These are phyloP conservation scores for Tychaedon coryphoeus DNA, from an alignment of 2,113 vertebrate species.

Conservation along the genomic window DNA sequence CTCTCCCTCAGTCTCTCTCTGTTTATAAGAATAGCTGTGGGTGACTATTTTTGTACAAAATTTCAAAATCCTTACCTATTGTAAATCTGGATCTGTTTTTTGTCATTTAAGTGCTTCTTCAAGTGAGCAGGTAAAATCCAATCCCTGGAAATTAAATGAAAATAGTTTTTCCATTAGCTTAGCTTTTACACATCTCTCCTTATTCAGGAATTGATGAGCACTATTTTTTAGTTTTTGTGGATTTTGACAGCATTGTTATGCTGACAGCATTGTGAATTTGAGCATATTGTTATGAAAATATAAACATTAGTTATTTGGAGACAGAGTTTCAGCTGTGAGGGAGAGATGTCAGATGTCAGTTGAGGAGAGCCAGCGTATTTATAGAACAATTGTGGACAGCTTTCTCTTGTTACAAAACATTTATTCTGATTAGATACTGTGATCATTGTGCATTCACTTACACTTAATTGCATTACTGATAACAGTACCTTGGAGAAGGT, in stretches of 20 bases:
- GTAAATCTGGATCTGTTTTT: not conserved
- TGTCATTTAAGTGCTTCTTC: not conserved
- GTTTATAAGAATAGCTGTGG: not conserved
- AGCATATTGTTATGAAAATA: not conserved
- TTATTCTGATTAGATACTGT: not conserved
- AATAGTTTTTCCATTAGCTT: not conserved
- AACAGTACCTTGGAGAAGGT: not conserved
- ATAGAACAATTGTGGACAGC: not conserved
- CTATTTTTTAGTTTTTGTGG: not conserved
- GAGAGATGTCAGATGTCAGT: not conserved
- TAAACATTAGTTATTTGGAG: not conserved
- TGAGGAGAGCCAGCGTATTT: not conserved
- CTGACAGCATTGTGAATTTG: not conserved
- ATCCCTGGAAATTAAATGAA: not conserved
- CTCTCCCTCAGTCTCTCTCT: not conserved
- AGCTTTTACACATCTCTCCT: not conserved
- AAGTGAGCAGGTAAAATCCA: not conserved
- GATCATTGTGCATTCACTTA: not conserved
- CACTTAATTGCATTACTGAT: not conserved
- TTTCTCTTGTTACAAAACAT: slow-evolving; percentile 12
- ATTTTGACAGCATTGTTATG: not conserved
- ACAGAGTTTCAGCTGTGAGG: not conserved
- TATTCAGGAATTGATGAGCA: not conserved
- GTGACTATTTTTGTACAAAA: not conserved
- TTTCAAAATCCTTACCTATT: not conserved